Percentiles rank a stretch among this genome's conserved stretches.
Evolutionary conservation across 2,113 vertebrate genomes (phyloP).

Genomic region (Chaetura pelagica): DNA sequence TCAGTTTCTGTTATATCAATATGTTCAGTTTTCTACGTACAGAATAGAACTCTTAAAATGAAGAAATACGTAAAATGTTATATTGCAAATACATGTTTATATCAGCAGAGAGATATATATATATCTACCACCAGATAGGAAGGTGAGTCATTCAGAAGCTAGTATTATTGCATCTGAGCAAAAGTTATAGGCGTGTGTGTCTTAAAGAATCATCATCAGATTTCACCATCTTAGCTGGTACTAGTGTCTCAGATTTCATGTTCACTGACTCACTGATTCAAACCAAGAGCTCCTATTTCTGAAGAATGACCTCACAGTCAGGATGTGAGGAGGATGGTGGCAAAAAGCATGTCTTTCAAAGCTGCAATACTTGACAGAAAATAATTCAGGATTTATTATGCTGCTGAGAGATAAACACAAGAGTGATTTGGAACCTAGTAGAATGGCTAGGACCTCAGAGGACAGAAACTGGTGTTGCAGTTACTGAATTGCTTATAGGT

Average conservation of each 20-base stretch:
- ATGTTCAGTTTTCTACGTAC: not conserved
- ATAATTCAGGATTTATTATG: not conserved
- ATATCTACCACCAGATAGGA: not conserved
- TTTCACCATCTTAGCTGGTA: slow-evolving; percentile 37
- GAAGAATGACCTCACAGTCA: slow-evolving; percentile 32
- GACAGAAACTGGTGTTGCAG: not conserved
- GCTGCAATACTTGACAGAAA: not conserved
- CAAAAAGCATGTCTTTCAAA: not conserved
- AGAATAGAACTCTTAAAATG: not conserved
- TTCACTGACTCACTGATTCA: slow-evolving; percentile 58
- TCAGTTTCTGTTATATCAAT: not conserved
- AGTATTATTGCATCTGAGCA: not conserved
- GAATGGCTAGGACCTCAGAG: not conserved
- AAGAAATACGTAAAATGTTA: not conserved
- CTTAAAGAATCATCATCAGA: slow-evolving; percentile 40
- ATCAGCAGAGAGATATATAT: not conserved
- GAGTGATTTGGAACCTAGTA: not conserved
- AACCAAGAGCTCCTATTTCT: slow-evolving; percentile 49
- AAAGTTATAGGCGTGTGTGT: slow-evolving; percentile 16
- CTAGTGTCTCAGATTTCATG: slow-evolving; percentile 30
- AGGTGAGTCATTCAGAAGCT: slow-evolving; percentile 38
- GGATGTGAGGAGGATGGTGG: not conserved
- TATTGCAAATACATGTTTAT: not conserved
- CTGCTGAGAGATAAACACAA: not conserved
- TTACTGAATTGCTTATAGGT: not conserved